Evolutionary conservation across 2,113 vertebrate species (phyloP).

Genomic region (Buteo buteo): DNA sequence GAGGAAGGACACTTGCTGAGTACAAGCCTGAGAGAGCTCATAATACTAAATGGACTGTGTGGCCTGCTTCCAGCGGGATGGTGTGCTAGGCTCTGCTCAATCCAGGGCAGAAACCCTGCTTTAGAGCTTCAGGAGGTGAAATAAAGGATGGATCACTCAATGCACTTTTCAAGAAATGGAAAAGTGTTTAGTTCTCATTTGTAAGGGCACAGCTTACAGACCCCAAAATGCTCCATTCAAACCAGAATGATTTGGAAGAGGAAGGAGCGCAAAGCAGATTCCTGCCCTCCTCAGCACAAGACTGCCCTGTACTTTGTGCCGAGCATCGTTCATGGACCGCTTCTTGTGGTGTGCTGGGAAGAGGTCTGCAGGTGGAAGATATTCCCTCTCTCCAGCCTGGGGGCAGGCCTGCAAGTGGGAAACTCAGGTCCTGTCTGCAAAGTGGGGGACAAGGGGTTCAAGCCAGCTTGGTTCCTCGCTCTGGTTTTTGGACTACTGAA

Average conservation of each 20-base stretch:
- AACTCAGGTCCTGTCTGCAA: not conserved
- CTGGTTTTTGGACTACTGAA: not conserved
- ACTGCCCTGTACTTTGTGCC: not conserved
- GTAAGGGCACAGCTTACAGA: not conserved
- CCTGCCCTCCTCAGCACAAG: not conserved
- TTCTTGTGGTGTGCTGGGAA: not conserved
- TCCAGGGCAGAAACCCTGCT: not conserved
- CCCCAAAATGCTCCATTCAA: not conserved
- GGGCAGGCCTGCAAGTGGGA: not conserved
- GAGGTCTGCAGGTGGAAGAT: not conserved
- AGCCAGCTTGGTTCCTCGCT: not conserved
- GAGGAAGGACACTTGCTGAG: not conserved
- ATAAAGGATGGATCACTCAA: not conserved
- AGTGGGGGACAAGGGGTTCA: not conserved
- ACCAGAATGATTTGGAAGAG: not conserved
- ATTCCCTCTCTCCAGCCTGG: not conserved
- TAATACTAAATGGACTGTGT: not conserved
- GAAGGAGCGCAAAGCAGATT: not conserved
- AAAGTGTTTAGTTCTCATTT: not conserved
- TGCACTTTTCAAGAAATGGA: not conserved
- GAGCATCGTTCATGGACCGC: rapidly evolving
- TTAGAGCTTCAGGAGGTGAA: not conserved
- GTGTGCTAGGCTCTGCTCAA: rapidly evolving
- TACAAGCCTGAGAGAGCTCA: not conserved
- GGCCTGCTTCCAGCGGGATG: not conserved